Evolutionary conservation across 1,140 invertebrate species (phyloP).

Genomic region (Portunus trituberculatus): DNA sequence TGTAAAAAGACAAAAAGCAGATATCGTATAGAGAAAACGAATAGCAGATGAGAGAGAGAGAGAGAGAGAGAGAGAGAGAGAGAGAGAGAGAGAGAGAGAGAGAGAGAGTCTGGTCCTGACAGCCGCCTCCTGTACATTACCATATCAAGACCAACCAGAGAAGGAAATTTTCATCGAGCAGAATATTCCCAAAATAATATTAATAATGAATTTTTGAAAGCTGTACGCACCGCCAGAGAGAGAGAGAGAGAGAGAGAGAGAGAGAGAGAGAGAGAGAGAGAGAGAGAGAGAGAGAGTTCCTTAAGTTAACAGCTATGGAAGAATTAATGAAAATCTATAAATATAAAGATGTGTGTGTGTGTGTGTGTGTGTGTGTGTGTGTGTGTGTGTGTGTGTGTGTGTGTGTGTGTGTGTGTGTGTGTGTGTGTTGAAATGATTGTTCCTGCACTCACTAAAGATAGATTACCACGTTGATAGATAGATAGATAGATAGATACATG

Average conservation of each 20-base stretch:
- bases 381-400: conserved; percentile 51
- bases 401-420: conserved; percentile 40
- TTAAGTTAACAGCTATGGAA: neutral
- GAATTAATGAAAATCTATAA: too few relatives aligned
- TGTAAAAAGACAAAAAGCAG: neutral
- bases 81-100: conserved; percentile 38
- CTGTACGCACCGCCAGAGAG: too few relatives aligned
- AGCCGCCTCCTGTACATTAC: neutral
- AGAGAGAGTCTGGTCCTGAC: neutral
- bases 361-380: conserved; percentile 48
- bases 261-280: too few relatives aligned
- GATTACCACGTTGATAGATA: neutral
- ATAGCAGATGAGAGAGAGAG: neutral
- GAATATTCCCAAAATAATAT: neutral
- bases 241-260: too few relatives aligned
- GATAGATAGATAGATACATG: neutral
- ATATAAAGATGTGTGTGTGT: conserved; percentile 35
- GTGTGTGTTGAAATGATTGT: neutral
- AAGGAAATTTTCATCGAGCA: neutral
- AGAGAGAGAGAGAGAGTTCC: too few relatives aligned
- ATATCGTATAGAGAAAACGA: neutral
- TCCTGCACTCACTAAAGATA: too few relatives aligned
- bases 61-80: conserved; percentile 35
- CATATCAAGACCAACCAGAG: conserved; percentile 18
- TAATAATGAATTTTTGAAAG: conserved; percentile 13